These are phyloP conservation scores for Stegana nigrithorax DNA, from an alignment of 2,888 invertebrate genomes.

Conservation along the genomic window DNA sequence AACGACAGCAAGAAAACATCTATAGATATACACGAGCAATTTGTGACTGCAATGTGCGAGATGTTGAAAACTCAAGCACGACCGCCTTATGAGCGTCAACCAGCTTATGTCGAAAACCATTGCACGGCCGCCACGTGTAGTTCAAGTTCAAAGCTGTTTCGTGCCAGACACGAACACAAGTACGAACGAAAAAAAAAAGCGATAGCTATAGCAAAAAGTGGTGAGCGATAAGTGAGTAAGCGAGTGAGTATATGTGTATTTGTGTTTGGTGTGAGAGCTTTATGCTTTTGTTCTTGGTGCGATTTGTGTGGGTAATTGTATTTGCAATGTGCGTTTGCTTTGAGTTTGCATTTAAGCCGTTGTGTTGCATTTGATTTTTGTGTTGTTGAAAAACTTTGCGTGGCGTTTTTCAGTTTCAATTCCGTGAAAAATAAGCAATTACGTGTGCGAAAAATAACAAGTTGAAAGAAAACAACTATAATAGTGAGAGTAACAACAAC, in stretches of 20 bases:
- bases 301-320: background rate
- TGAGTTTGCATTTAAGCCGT: no score
- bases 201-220: no score
- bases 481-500: no score
- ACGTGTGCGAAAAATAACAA: no score
- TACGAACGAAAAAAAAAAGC: no score
- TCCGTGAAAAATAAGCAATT: no score
- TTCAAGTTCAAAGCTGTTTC: conserved; percentile 65
- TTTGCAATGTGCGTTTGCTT: no score
- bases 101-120: conserved; percentile 43
- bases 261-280: background rate
- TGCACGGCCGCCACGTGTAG: conserved; percentile 69
- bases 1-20: background rate
- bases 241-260: background rate
- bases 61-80: conserved; percentile 51
- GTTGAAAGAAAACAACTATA: no score
- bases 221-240: background rate
- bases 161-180: conserved; percentile 15
- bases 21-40: no score
- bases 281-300: background rate
- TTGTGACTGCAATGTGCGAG: conserved; percentile 20
- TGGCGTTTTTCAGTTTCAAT: no score
- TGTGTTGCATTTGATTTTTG: no score
- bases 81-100: conserved; percentile 48
- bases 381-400: no score